Base-by-base conservation (phyloP, 2,888 invertebrate genomes). In the Leucophenga montana region DNA sequence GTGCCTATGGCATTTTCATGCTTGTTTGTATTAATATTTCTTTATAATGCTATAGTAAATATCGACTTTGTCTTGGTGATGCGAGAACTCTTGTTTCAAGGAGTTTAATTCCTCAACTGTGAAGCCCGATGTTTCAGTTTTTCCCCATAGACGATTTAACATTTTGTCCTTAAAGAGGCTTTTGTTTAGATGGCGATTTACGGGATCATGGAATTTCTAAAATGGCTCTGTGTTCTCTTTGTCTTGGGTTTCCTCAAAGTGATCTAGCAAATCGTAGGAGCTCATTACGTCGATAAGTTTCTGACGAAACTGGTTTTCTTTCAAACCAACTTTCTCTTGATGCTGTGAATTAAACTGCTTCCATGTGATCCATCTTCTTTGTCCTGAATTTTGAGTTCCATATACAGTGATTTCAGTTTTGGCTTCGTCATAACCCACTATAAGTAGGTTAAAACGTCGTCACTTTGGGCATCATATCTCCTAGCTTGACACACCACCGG, bases 21-120 rank as follows among this genome's bases (percentile, higher is more conserved):
- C 46, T 90, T 90, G 75, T 93, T 92, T 56, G 90, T 87, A 46
- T 83, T 78, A 6, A 90, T 88, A 1, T 79, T 95, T 93, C 76
- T 92, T 91, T 66, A 96, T 89, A 70, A 97, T 87, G 56, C 93
- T 92, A 87, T 95, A 94, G 86, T 96, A 97, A 84, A 97, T 94
- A 86, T 97, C 95, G 65, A 97, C 92, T 89, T 97, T 97, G 77
- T 97, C 95, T 87, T 97, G 96, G 85, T 98, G 97, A 87, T 97
- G 97, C 20, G 90, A 89, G 84, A 98, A 97, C 88, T 98, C 98
- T 86, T 97, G 95, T 84, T 94, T 94, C 16, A 98, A 88, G 0
- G 95, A 92, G 71, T 92, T 90, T 57, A 98, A 86, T 88, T 98
- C 97, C 75, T 95, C 94, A 72, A 92, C 92, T 27, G 94, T 93